phyloP scores from a whole-genome alignment of 2,888 invertebrate species.

The Bugula neritina region DNA sequence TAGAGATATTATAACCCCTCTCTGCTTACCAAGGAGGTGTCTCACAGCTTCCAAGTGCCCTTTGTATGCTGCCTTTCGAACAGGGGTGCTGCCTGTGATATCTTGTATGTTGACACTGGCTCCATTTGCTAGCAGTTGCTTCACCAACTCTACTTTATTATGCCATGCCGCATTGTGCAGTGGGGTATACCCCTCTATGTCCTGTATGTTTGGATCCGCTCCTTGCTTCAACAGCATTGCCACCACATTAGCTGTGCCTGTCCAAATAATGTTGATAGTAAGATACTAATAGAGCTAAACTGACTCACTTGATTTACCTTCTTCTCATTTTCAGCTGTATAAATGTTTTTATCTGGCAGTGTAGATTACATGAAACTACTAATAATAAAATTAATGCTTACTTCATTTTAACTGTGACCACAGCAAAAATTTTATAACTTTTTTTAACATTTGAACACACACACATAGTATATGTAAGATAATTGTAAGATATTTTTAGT shows the following conservation, averaged over 20 bases:
- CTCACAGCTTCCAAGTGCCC: conserved; percentile 1
- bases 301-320: too few relatives aligned
- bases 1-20: too few relatives aligned
- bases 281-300: too few relatives aligned
- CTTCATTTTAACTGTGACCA: too few relatives aligned
- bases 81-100: conserved; percentile 12
- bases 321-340: too few relatives aligned
- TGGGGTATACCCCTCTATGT: conserved; percentile 1
- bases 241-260: background rate
- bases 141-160: conserved; percentile 3
- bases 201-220: background rate
- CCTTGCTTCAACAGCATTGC: background rate
- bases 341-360: too few relatives aligned
- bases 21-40: conserved; percentile 18
- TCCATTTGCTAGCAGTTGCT: background rate
- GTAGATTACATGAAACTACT: too few relatives aligned
- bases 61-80: conserved; percentile 23
- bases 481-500: too few relatives aligned
- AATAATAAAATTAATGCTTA: too few relatives aligned
- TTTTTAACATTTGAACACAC: too few relatives aligned
- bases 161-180: conserved; percentile 22
- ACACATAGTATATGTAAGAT: too few relatives aligned
- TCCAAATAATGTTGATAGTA: background rate
- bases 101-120: conserved; percentile 18
- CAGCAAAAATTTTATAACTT: too few relatives aligned